Conservation (phyloP, 2,797 vertebrate species). For the Ambastaia sidthimunki region DNA sequence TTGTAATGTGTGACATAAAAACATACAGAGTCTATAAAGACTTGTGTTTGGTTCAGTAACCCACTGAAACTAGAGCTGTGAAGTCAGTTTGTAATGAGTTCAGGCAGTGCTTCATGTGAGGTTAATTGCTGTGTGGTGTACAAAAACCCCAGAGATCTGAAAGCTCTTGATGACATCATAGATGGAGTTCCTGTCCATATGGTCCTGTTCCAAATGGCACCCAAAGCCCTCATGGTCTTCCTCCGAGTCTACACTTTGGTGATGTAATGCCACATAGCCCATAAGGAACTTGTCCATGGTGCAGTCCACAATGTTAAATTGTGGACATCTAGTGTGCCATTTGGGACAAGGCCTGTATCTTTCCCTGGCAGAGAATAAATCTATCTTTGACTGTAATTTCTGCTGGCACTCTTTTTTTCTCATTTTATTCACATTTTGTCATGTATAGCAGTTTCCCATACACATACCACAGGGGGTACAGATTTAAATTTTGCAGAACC, state of each 20-base stretch:
- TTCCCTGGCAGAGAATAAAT: background rate
- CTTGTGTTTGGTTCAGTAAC: background rate
- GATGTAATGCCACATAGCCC: background rate
- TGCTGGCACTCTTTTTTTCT: background rate
- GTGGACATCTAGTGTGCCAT: background rate
- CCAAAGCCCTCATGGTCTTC: background rate
- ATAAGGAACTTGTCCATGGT: background rate
- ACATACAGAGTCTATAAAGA: background rate
- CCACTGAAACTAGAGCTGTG: background rate
- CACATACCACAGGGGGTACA: too few relatives aligned
- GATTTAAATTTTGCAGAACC: too few relatives aligned
- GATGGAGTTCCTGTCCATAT: conserved; percentile 56
- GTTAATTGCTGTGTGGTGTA: conserved; percentile 74
- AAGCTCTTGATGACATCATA: conserved; percentile 59
- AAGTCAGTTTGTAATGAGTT: conserved; percentile 1
- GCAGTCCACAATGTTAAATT: background rate
- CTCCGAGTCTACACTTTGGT: background rate
- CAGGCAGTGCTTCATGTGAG: conserved; percentile 38
- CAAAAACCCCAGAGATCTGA: conserved; percentile 57
- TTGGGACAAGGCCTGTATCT: background rate
- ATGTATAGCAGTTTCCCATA: too few relatives aligned
- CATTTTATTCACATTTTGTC: too few relatives aligned
- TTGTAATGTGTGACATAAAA: background rate
- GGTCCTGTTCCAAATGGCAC: conserved; percentile 10
- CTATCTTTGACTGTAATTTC: background rate